Evolutionary conservation across 2,888 invertebrate genomes (phyloP).

Genomic region (Apamea crenata): DNA sequence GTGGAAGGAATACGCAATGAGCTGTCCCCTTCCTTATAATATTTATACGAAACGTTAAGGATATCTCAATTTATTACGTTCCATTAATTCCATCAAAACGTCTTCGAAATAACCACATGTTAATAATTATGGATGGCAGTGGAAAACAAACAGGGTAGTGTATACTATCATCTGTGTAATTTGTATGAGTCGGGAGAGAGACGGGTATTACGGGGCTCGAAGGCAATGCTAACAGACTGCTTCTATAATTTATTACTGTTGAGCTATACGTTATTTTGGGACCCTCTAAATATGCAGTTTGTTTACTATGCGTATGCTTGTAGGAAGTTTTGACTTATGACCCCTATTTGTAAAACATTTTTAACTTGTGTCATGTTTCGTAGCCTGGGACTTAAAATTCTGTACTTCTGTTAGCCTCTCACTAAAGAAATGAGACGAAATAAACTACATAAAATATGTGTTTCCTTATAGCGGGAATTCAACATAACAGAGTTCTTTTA

Average conservation of each 20-base stretch:
- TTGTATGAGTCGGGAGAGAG: slow-evolving; percentile 36
- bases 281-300: slow-evolving; percentile 18
- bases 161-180: slow-evolving; percentile 30
- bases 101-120: slow-evolving; percentile 55
- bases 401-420: not conserved
- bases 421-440: not conserved
- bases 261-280: slow-evolving; percentile 11
- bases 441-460: not conserved
- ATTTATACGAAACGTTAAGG: slow-evolving; percentile 79
- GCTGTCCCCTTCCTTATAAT: slow-evolving; percentile 78
- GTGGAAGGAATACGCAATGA: slow-evolving; percentile 83
- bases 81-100: slow-evolving; percentile 69
- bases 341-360: not conserved
- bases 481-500: not conserved
- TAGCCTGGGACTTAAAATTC: not conserved
- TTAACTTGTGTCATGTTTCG: not conserved
- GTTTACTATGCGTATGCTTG: not conserved
- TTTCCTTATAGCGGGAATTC: not conserved
- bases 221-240: slow-evolving; percentile 41
- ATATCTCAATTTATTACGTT: slow-evolving; percentile 80
- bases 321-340: not conserved
- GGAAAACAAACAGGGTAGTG: slow-evolving; percentile 33
- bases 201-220: slow-evolving; percentile 21
- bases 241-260: slow-evolving; percentile 42
- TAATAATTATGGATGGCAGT: slow-evolving; percentile 23